A percentile compares a stretch with the other conserved stretches of the same genome.
These are phyloP conservation scores for Leptatherina wallacei DNA, from an alignment of 2,797 vertebrate species.

Conservation along the genomic window DNA sequence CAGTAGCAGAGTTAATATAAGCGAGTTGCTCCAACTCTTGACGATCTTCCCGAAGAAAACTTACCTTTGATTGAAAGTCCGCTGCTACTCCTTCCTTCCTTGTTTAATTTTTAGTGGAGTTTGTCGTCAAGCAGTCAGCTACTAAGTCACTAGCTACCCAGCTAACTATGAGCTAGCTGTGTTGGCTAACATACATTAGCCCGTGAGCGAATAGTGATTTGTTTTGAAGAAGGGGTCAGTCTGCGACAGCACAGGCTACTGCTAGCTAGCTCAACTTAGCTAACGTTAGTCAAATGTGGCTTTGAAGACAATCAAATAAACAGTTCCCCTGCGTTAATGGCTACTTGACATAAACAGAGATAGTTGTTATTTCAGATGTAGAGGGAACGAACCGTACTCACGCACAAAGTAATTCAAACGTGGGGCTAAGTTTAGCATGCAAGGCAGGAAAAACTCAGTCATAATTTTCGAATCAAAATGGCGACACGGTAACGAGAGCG, in stretches of 20 bases:
- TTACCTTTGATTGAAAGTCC: constrained; percentile 61
- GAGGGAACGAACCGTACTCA: constrained; percentile 42
- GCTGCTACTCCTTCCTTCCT: constrained; percentile 35
- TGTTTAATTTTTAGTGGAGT: constrained; percentile 19
- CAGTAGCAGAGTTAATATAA: constrained; percentile 17
- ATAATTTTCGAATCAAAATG: constrained; percentile 89
- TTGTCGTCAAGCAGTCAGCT: constrained; percentile 47
- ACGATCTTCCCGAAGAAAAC: constrained; percentile 25
- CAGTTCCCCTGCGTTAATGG: constrained; percentile 9
- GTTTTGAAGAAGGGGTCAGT: constrained; percentile 78
- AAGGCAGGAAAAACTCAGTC: constrained; percentile 83
- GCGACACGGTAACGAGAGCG: constrained; percentile 80
- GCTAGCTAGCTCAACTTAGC: constrained; percentile 74
- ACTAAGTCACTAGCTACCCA: constrained; percentile 46
- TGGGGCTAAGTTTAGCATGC: constrained; percentile 74
- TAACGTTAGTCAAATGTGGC: constrained; percentile 61
- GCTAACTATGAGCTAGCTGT: constrained; percentile 56
- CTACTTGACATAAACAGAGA: constrained; percentile 3
- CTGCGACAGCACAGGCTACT: constrained; percentile 66
- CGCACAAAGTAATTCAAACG: constrained; percentile 53
- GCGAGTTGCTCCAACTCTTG: constrained; percentile 11
- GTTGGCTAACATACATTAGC: constrained; percentile 63
- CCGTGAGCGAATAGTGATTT: constrained; percentile 69
- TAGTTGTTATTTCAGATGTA: constrained; percentile 11
- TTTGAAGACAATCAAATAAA: constrained; percentile 42